These are phyloP conservation scores for Grallaria varia DNA, from an alignment of 2,113 vertebrate species.

Conservation along the genomic window DNA sequence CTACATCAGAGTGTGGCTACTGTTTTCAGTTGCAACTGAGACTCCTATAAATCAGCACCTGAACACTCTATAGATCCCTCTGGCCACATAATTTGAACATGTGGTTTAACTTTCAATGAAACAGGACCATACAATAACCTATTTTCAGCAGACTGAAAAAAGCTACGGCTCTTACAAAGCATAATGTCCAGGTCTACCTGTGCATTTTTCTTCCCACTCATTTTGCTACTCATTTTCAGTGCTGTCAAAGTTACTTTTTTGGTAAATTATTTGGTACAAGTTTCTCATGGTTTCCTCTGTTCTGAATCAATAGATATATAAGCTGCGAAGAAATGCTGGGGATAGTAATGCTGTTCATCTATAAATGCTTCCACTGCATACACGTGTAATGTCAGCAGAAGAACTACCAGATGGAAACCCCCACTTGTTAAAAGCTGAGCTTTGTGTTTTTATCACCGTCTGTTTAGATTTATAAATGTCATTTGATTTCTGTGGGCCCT, in stretches of 20 bases:
- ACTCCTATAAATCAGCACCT: not conserved
- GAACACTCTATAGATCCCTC: not conserved
- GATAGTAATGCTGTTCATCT: not conserved
- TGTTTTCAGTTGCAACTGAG: not conserved
- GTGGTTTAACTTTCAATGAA: not conserved
- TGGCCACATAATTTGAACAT: not conserved
- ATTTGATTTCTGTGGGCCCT: not conserved
- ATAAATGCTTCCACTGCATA: not conserved
- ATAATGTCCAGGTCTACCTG: not conserved
- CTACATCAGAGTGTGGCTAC: not conserved
- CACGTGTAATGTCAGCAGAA: not conserved
- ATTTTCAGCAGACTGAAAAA: not conserved
- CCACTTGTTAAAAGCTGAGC: constrained; percentile 6
- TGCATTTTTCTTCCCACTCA: not conserved
- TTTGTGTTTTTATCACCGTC: not conserved
- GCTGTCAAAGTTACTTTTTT: not conserved
- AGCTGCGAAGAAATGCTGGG: not conserved
- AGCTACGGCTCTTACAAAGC: not conserved
- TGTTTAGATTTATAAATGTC: constrained; percentile 24
- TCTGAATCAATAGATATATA: not conserved
- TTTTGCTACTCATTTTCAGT: not conserved
- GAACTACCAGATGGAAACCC: not conserved
- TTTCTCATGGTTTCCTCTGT: not conserved
- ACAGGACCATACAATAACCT: not conserved
- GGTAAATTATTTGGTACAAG: not conserved